A percentile compares a stretch with the other conserved stretches of the same genome.
Conservation (phyloP, 2,888 invertebrate genomes). For the Eupeodes latifasciatus region DNA sequence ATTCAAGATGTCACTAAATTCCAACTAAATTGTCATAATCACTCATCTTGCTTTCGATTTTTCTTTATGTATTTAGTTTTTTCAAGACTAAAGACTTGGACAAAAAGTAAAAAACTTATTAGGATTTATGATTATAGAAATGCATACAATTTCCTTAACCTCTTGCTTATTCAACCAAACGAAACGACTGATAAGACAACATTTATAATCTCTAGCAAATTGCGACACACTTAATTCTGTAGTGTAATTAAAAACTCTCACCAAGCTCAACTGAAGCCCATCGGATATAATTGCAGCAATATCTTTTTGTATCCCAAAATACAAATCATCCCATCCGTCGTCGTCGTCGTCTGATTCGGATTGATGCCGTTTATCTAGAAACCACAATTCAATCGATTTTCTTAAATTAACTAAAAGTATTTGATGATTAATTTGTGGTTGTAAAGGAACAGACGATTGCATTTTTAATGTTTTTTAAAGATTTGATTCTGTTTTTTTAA, state of each 20-base stretch:
- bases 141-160: neutral
- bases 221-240: neutral
- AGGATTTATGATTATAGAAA: no score
- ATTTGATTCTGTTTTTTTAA: slow-evolving; percentile 3
- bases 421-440: slow-evolving; percentile 68
- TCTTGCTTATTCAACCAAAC: neutral
- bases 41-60: no score
- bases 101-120: no score
- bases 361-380: slow-evolving; percentile 68
- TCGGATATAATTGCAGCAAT: slow-evolving; percentile 72
- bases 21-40: no score
- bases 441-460: slow-evolving; percentile 62
- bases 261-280: slow-evolving; percentile 67
- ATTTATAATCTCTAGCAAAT: neutral
- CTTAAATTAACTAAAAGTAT: slow-evolving; percentile 72
- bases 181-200: slow-evolving; percentile 5
- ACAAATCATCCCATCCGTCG: slow-evolving; percentile 57
- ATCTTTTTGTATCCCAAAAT: slow-evolving; percentile 65
- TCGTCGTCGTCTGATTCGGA: neutral
- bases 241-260: slow-evolving; percentile 29
- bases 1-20: no score
- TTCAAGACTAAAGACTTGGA: no score
- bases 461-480: slow-evolving; percentile 30
- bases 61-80: no score
- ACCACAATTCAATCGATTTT: slow-evolving; percentile 77